Conservation (phyloP, 2,113 vertebrate genomes). For the Eurystomus gularis region DNA sequence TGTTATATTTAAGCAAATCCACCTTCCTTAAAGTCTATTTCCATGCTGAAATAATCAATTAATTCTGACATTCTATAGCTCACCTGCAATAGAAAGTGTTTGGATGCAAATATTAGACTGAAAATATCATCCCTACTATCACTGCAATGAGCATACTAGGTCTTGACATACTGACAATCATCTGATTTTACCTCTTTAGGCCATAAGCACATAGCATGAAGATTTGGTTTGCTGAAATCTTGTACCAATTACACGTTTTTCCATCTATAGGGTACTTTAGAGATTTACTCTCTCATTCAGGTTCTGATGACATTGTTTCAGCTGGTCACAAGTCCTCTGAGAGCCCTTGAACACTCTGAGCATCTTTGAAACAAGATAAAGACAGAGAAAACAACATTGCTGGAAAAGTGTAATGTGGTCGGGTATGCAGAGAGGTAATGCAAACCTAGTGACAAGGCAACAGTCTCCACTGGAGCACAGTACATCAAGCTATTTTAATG, state of each 20-base stretch:
- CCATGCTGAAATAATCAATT: neutral
- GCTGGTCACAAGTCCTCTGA: neutral
- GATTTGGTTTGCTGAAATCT: neutral
- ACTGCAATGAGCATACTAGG: neutral
- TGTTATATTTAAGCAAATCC: neutral
- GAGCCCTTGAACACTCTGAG: neutral
- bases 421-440: accelerated
- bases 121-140: neutral
- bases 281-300: neutral
- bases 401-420: accelerated
- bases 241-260: neutral
- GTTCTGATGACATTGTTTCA: neutral
- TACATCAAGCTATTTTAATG: accelerated
- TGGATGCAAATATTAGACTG: neutral
- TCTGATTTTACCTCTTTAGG: neutral
- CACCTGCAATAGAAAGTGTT: neutral
- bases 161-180: neutral
- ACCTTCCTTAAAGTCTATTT: neutral
- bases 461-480: accelerated
- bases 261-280: neutral
- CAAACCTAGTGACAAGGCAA: neutral
- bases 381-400: neutral
- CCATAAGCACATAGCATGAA: neutral
- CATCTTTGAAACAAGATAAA: neutral
- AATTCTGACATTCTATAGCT: neutral